Evolutionary conservation across 2,113 vertebrate species (phyloP), one percentile per base, ranked within the genome.

Genomic region (Ovis canadensis): DNA sequence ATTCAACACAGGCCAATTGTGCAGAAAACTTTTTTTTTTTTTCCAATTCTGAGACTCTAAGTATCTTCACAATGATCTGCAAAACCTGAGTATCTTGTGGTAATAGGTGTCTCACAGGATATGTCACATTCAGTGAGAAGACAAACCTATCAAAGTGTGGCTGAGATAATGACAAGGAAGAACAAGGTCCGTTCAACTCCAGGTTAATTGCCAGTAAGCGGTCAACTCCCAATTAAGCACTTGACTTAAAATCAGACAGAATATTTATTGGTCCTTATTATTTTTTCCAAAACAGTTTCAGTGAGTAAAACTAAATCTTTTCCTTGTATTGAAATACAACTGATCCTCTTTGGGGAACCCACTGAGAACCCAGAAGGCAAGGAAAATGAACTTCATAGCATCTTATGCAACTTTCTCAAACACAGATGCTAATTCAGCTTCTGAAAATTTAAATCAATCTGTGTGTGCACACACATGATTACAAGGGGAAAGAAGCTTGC

Each of bases 281-380:
- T 78, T 57, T 81, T 78, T 55, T 50, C 88, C 21, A 78, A 94
- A 67, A 43, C 17, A 6, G 60, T 23, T 91, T 93, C 40, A 64
- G 7, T 43, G 43, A 86, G 15, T 14, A 85, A 17, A 31, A 89
- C 96, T 96, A 64, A 25, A 27, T 55, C 62, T 97, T 8, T 12
- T 88, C 88, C 93, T 98, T n/a, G 36, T 94, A 82, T 90, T 96
- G 96, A 98, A 96, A 83, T 97, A 27, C 52, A 85, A 59, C 12
- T 40, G 29, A 74, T n/a, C 8, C 21, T 25, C n/a, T 83, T 50
- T 3, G 7, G 78, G 54, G 64, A 93, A 57, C 17, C 2, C n/a
- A 54, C 40, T 43, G 19, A 62, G 29, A 45, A 57, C 8, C 2
- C 7, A 88, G 17, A 88, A 27, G 59, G 54, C 81, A 48, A 60